Base-by-base conservation (phyloP, 2,797 vertebrate species). In the Chloroceryle amazona region DNA sequence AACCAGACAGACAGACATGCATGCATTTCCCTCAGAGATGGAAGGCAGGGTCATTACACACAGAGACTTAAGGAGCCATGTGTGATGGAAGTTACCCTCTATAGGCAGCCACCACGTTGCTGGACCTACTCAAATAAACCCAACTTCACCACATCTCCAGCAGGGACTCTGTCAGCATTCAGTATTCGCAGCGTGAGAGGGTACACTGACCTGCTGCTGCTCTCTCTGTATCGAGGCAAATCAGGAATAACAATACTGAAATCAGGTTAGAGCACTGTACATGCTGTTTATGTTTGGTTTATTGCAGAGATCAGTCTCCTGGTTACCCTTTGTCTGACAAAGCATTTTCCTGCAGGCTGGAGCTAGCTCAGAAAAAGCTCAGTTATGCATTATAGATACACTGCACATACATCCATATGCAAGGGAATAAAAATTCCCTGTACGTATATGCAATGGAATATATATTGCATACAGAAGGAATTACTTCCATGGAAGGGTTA, bases 61-160 rank as follows among this genome's bases (percentile, higher is more conserved):
- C 1, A 25, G 0, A 1, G 51, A 46, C 92, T 75, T 66, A 57
- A 39, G 33, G 20, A 91, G 13, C 41, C 44, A 22, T 0, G 0
- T 10, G 22, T 11, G 28, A 47, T n/a, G 12, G 16, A 42, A 57
- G n/a, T 41, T 39, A n/a, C 20, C 23, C 17, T 62, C 41, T 51
- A 37, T 3, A 85, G 21, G 63, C 6, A 54, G 19, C 16, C 16
- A 25, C 39, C 1, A 1, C 7, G 9, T 3, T 75, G 31, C 74
- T 82, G 63, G 31, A 33, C 14, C n/a, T 72, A n/a, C 54, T 46
- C 42, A 71, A 23, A 54, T 5, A 35, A 37, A 46, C 52, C 17
- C 47, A 84, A 0, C 52, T 37, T 29, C 47, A 37, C 11, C 37
- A 47, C 13, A 51, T 29, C 42, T 66, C 51, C 75, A 76, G 29